Percentiles rank a stretch among this genome's conserved stretches.
Evolutionary conservation across 2,113 vertebrate species (phyloP).

Genomic region (Australoheros scitulus): DNA sequence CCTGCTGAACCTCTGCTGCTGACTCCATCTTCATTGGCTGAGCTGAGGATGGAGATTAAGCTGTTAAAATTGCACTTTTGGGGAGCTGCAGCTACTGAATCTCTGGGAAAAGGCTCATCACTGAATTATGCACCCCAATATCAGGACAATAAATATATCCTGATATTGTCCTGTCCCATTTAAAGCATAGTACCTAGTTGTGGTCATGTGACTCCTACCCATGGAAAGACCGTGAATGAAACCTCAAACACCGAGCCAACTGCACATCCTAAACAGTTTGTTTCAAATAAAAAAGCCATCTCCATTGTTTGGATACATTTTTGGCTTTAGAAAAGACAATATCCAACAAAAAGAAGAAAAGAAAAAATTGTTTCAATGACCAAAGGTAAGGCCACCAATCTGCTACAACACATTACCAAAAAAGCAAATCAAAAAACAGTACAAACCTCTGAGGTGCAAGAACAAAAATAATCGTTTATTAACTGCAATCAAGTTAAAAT

Average conservation of each 20-base stretch:
- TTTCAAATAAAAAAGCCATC: neutral
- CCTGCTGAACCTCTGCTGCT: conserved; percentile 93
- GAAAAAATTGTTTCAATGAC: neutral
- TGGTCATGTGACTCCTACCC: neutral
- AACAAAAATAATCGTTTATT: too few species aligned
- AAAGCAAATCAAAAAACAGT: neutral
- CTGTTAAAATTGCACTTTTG: neutral
- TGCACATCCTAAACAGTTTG: neutral
- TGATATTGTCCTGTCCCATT: neutral
- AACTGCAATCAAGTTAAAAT: too few species aligned
- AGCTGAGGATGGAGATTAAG: conserved; percentile 66
- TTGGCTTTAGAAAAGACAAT: neutral
- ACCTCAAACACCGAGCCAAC: neutral
- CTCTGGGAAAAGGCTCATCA: neutral
- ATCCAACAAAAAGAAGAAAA: neutral
- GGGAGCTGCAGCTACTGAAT: neutral
- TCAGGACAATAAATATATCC: neutral
- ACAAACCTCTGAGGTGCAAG: too few species aligned
- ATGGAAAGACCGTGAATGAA: neutral
- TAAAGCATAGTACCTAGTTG: neutral
- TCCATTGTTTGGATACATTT: neutral
- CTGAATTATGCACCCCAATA: neutral
- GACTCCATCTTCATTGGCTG: conserved; percentile 98
- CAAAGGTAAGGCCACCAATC: neutral
- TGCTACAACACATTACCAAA: neutral